Base-by-base conservation (phyloP, 2,797 vertebrate genomes). In the Chiroxiphia lanceolata region DNA sequence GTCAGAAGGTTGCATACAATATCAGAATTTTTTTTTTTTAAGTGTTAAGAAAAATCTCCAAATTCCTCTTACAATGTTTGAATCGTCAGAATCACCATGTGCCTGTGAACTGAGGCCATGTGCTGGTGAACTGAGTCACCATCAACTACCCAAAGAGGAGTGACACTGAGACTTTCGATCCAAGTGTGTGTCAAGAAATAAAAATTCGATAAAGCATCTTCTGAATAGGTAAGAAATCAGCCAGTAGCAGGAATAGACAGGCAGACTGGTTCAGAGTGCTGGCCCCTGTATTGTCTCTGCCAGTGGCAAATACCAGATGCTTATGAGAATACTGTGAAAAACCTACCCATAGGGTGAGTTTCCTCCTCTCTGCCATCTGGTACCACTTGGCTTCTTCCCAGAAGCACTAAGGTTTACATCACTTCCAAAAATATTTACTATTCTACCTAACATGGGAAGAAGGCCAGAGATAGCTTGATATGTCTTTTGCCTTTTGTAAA, bases 351-450 rank as follows among this genome's bases (percentile, higher is more conserved):
- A 80, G 91, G 74, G 77, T 94, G 80, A 87, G 54, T 80, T 95
- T 90, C 85, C 83, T 94, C 23, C 44, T 91, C 56, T 90, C 44
- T 83, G 75, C 80, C 87, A 89, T 96, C 74, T 96, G 95, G 77
- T 89, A 80, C 45, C 0, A 0, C 60, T 92, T 94, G 93, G 88
- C 74, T 90, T 87, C 81, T 85, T 94, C 83, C 87, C 83, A 94
- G 91, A 87, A 94, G 34, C 48, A 57, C 50, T 76, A 82, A 94
- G 77, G 56, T 95, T 96, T 79, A 89, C 60, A 87, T 92, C 77
- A n/a, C 64, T 80, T 97, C 91, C 81, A 87, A 91, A 94, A 94
- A 90, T 88, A 96, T 87, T 96, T 96, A 64, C 90, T 42, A 56
- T 91, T 33, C 54, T 93, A 77, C 92, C 70, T 92, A 79, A 51